phyloP scores from a whole-genome alignment of 1,140 invertebrate genomes.

The Nasonia longicornis region DNA sequence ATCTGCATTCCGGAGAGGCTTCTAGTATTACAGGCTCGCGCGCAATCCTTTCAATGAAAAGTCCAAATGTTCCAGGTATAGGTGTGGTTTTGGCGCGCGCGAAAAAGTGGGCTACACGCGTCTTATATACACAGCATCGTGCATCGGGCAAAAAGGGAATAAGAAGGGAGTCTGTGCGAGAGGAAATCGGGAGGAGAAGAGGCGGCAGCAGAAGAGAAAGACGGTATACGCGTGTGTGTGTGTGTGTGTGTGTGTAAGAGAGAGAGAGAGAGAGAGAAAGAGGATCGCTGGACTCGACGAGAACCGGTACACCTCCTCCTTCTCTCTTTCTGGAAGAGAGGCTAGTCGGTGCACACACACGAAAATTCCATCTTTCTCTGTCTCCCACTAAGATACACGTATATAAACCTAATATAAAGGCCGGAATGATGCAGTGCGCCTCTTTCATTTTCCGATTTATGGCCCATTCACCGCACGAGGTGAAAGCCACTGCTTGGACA shows the following conservation, averaged over 20 bases:
- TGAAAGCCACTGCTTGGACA: not conserved
- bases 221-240: not conserved
- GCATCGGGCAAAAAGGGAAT: not conserved
- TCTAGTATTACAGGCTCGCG: not conserved
- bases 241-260: not conserved
- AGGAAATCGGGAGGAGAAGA: not conserved
- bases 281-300: conserved; percentile 32
- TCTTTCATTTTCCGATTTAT: conserved; percentile 42
- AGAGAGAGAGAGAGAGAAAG: conserved; percentile 39
- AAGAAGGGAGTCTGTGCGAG: not conserved
- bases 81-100: not conserved
- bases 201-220: not conserved
- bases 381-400: not conserved
- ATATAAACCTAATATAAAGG: not conserved
- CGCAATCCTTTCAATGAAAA: not conserved
- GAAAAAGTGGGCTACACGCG: conserved; percentile 30
- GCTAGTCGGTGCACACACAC: not conserved
- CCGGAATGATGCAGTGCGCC: conserved; percentile 31
- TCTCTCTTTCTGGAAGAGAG: conserved; percentile 22
- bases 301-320: conserved; percentile 38
- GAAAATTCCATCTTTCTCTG: conserved; percentile 39
- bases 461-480: conserved; percentile 17
- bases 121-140: not conserved
- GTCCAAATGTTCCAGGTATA: not conserved
- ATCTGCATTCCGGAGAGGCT: conserved; percentile 12